These are phyloP conservation scores for Achroia grisella DNA, from an alignment of 1,140 invertebrate species.

Conservation along the genomic window DNA sequence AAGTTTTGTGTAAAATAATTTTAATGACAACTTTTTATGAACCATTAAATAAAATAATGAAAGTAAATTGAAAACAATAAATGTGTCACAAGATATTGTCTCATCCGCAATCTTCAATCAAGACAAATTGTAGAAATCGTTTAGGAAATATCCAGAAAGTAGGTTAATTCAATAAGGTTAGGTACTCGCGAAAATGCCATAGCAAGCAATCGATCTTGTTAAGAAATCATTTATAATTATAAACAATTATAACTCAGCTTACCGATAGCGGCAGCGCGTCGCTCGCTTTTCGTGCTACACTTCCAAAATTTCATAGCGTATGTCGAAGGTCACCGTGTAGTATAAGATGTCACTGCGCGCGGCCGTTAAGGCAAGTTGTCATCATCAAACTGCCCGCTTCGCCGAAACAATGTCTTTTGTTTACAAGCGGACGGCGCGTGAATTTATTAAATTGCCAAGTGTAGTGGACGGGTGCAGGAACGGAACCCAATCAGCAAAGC, in stretches of 20 bases:
- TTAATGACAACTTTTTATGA: no score
- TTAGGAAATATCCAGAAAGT: constrained; percentile 14
- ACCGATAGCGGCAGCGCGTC: constrained; percentile 27
- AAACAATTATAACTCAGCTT: constrained; percentile 9
- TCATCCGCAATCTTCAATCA: constrained; percentile 16
- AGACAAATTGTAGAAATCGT: constrained; percentile 22
- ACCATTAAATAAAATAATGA: no score
- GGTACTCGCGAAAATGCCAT: not conserved
- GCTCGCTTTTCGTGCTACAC: constrained; percentile 39
- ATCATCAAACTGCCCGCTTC: constrained; percentile 55
- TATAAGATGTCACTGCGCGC: constrained; percentile 38
- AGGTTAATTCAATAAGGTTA: constrained; percentile 21
- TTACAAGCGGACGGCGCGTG: constrained; percentile 59
- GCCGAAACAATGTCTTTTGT: constrained; percentile 70
- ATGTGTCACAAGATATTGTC: constrained; percentile 5
- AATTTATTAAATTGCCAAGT: constrained; percentile 55
- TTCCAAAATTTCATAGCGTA: constrained; percentile 63
- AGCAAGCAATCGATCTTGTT: not conserved
- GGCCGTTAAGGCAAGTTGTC: constrained; percentile 45
- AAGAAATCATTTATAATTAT: not conserved
- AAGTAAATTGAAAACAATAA: no score
- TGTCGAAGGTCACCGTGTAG: constrained; percentile 26
- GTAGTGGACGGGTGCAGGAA: constrained; percentile 22
- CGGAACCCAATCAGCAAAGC: not conserved
- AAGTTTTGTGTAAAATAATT: no score